A percentile compares a stretch with the other conserved stretches of the same genome.
Evolutionary conservation across 2,113 vertebrate genomes (phyloP).

Genomic region (Solea senegalensis): DNA sequence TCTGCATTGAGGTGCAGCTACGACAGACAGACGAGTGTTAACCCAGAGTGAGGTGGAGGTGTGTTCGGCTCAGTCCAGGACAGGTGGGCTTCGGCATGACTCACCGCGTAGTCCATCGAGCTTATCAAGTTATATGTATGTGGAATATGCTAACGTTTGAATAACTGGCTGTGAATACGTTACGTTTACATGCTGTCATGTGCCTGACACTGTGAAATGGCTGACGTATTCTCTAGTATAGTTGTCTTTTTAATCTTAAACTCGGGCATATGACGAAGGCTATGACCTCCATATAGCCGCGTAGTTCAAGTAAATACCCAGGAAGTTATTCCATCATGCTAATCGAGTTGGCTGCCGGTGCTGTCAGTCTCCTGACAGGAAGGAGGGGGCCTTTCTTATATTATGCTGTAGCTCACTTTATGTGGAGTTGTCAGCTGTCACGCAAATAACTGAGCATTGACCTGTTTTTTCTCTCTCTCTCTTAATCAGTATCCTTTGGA

Average conservation of each 20-base stretch:
- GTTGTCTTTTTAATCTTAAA: not conserved
- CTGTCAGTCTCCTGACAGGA: slow-evolving; percentile 52
- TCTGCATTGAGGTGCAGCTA: slow-evolving; percentile 69
- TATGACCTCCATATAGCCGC: slow-evolving; percentile 62
- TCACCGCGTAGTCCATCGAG: not conserved
- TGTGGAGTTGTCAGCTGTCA: slow-evolving; percentile 31
- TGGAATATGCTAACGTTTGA: slow-evolving; percentile 6
- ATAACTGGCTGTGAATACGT: too few species aligned
- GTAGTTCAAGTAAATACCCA: slow-evolving; percentile 52
- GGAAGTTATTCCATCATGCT: slow-evolving; percentile 59
- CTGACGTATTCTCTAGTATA: not conserved
- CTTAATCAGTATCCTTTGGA: slow-evolving; percentile 62
- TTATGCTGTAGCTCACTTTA: not conserved
- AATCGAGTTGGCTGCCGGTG: slow-evolving; percentile 55
- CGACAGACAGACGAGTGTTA: slow-evolving; percentile 39
- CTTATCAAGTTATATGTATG: not conserved
- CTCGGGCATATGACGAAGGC: not conserved
- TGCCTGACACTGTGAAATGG: slow-evolving; percentile 11
- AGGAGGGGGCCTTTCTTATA: slow-evolving; percentile 14
- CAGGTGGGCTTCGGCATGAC: slow-evolving; percentile 25
- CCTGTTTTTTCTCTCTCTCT: slow-evolving; percentile 47
- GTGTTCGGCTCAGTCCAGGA: slow-evolving; percentile 41
- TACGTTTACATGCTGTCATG: too few species aligned
- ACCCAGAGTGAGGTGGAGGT: slow-evolving; percentile 34
- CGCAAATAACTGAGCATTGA: slow-evolving; percentile 27